Base-by-base conservation (phyloP, 1,140 invertebrate species). In the Philotrypesis tridentata region DNA sequence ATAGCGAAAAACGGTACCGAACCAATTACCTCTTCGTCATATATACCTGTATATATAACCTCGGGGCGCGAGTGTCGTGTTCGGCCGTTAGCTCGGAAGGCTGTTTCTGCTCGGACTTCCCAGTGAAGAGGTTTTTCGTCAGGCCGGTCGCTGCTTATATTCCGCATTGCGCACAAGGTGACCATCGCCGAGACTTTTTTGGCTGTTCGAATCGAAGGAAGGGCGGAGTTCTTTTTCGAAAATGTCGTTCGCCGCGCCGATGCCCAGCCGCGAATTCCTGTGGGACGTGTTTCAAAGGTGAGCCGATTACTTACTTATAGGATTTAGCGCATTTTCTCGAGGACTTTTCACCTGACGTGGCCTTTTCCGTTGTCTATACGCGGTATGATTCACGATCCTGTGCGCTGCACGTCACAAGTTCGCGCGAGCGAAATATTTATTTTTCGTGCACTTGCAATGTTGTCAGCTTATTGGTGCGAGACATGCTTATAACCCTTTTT, bases 281-380 rank as follows among this genome's bases (percentile, higher is more conserved):
- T 96, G 95, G 95, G 94, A 96, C 86, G 94, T 97, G 14, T 97
- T 97, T 88, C 94, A 95, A 92, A 95, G 95, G 96, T 96, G 94
- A 87, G 80, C 9, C 21, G 14, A 23, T 43, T 43, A n/a, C n/a
- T n/a, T 27, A 67, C n/a, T 63, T 63, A 27, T 63, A 4, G 12
- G 55, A 86, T 25, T 75, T 63, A 12, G n/a, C n/a, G n/a, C n/a
- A n/a, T n/a, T n/a, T n/a, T n/a, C 33, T 37, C 33, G 9, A 37
- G 9, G 48, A 65, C 77, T 81, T 33, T 73, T 0, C 63, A 81
- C 33, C 80, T 76, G 73, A 76, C 73, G 43, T 82, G 60, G 43
- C 63, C n/a, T 60, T 17, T 60, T 60, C n/a, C n/a, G n/a, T 60
- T 17, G 55, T 60, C n/a, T 60, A 60, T 17, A n/a, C 5, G n/a